Conservation (phyloP, 1,140 invertebrate genomes). For the Leptonema lineaticorne region DNA sequence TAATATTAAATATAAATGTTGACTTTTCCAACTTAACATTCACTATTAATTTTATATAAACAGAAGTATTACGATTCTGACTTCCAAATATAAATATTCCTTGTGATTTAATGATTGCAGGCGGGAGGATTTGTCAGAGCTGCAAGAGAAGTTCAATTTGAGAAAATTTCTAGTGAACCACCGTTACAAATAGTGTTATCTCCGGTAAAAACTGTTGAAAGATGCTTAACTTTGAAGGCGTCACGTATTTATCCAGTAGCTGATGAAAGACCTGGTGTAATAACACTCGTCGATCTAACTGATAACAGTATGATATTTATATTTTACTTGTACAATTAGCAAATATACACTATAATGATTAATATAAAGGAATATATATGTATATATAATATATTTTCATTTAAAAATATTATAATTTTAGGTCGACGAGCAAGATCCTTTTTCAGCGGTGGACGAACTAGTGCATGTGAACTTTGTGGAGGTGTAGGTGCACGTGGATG, state of each 20-base stretch:
- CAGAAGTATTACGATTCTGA: not conserved
- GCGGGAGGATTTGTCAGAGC: conserved; percentile 42
- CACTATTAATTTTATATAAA: not conserved
- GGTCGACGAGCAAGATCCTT: conserved; percentile 22
- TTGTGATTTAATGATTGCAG: conserved; percentile 38
- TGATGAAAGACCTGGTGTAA: conserved; percentile 48
- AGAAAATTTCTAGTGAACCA: conserved; percentile 43
- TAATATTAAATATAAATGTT: not conserved
- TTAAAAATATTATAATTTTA: not conserved
- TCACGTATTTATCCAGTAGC: conserved; percentile 50
- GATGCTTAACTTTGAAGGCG: conserved; percentile 51
- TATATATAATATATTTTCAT: too few species aligned
- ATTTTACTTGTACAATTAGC: not conserved
- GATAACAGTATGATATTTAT: conserved; percentile 49
- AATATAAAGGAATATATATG: conserved; percentile 1
- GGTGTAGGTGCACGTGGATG: conserved; percentile 9
- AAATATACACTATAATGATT: not conserved
- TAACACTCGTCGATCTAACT: conserved; percentile 49
- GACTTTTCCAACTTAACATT: not conserved
- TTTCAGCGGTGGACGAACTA: conserved; percentile 4
- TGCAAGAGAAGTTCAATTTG: conserved; percentile 45
- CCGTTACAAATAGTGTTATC: conserved; percentile 46
- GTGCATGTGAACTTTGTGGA: conserved; percentile 16
- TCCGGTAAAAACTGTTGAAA: conserved; percentile 45
- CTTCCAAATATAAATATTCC: not conserved